A percentile compares a stretch with the other conserved stretches of the same genome.
Conservation (phyloP, 2,888 invertebrate genomes). For the Adineta ricciae region DNA sequence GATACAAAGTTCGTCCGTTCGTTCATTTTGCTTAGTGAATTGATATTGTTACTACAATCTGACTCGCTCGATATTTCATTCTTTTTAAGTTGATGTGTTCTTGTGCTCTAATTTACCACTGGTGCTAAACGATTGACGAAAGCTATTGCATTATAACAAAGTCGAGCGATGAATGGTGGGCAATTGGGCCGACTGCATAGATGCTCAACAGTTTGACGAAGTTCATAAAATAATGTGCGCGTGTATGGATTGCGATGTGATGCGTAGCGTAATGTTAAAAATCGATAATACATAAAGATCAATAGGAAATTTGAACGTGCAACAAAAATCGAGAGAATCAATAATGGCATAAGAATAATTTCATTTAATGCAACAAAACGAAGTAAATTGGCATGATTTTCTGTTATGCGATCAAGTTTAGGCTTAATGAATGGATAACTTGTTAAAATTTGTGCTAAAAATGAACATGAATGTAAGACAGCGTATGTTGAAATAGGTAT, state of each 20-base stretch:
- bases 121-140: constrained; percentile 71
- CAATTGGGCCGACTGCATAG: constrained; percentile 61
- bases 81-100: constrained; percentile 41
- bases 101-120: constrained; percentile 47
- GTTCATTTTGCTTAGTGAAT: neutral
- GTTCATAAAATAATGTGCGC: constrained; percentile 68
- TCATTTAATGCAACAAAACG: constrained; percentile 82
- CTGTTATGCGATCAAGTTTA: neutral
- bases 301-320: constrained; percentile 63
- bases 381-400: constrained; percentile 67
- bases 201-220: constrained; percentile 64
- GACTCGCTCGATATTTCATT: neutral
- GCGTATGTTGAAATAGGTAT: constrained; percentile 83
- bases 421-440: neutral
- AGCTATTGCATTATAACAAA: constrained; percentile 58
- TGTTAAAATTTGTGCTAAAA: neutral
- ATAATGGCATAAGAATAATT: constrained; percentile 61
- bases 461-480: constrained; percentile 60
- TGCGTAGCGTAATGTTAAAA: constrained; percentile 77
- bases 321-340: constrained; percentile 61
- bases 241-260: constrained; percentile 84
- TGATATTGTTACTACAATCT: neutral
- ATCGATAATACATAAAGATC: constrained; percentile 92
- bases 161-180: constrained; percentile 59
- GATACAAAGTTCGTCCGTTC: neutral